Base-by-base conservation (phyloP, 2,888 invertebrate species). In the Alsophila aescularia region DNA sequence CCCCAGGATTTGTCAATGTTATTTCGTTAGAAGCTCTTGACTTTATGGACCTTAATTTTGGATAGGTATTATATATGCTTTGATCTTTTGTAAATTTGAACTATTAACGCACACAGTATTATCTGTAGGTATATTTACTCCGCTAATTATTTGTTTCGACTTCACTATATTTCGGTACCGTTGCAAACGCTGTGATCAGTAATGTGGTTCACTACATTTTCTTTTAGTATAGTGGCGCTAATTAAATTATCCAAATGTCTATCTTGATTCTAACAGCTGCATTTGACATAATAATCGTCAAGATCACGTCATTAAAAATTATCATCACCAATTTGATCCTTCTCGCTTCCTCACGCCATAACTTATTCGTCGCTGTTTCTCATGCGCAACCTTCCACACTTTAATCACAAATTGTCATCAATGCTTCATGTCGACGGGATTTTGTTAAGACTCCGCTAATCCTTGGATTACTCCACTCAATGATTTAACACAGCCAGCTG, bases 401-500 rank as follows among this genome's bases (percentile, higher is more conserved):
- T 54, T 48, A 62, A 64, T 79, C 81, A 81, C 82, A 81, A 79
- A 76, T 79, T 66, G 73, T 73, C 64, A 65, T 68, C 81, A 79
- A 77, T 73, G 77, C 66, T 72, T 73, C 64, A 66, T 69, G 76
- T 79, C 69, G 60, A 47, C 53, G 56, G 69, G 72, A 77, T 77
- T 66, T 64, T 57, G 47, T 61, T 74, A 74, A 79, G 70, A 74
- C 55, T 63, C 57, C 61, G 52, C 71, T 85, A 84, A 88, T 80
- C 85, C 81, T 24, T 2, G 66, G 82, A 71, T 77, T 73, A 73
- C 58, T 62, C 43, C 31, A 41, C 60, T 45, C 50, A 59, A 79
- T 85, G 85, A 88, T 87, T 83, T 85, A 87, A 64, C 64, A 69
- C 64, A 68, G 62, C 72, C 87, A 86, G 85, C 88, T 87, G 89